A percentile compares a stretch with the other conserved stretches of the same genome.
Conservation (phyloP, 2,888 invertebrate genomes). For the Euclidia mi region DNA sequence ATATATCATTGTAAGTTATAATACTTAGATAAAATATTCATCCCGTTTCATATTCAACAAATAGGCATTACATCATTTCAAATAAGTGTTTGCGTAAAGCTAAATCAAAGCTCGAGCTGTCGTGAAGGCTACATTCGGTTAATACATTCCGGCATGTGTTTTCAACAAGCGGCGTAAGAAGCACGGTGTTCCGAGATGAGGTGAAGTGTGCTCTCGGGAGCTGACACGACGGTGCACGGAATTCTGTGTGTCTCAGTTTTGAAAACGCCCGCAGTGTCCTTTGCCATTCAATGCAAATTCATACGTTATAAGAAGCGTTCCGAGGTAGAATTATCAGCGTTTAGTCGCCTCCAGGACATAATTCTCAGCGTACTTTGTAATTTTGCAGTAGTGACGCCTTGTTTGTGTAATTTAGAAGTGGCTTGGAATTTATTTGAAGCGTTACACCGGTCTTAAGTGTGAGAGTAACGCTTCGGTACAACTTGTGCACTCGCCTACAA, state of each 20-base stretch:
- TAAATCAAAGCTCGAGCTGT: slow-evolving; percentile 53
- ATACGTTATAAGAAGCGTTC: slow-evolving; percentile 85
- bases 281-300: slow-evolving; percentile 89
- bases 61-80: slow-evolving; percentile 53
- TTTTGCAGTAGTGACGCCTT: slow-evolving; percentile 71
- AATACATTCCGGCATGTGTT: slow-evolving; percentile 47
- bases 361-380: slow-evolving; percentile 79
- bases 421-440: slow-evolving; percentile 37
- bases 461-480: slow-evolving; percentile 24
- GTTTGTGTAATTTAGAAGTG: slow-evolving; percentile 57
- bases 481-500: slow-evolving; percentile 27
- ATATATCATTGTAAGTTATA: slow-evolving; percentile 35
- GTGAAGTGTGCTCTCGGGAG: slow-evolving; percentile 29
- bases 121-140: slow-evolving; percentile 53
- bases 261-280: slow-evolving; percentile 79
- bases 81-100: slow-evolving; percentile 49
- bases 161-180: slow-evolving; percentile 44
- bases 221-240: slow-evolving; percentile 56
- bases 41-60: slow-evolving; percentile 46
- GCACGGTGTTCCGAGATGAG: slow-evolving; percentile 51
- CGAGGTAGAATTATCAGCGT: slow-evolving; percentile 87
- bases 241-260: slow-evolving; percentile 66
- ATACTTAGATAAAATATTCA: slow-evolving; percentile 47
- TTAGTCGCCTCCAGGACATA: slow-evolving; percentile 89
- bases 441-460: slow-evolving; percentile 48